Evolutionary conservation across 2,888 invertebrate genomes (phyloP).

Genomic region (Calliphora vomitoria): DNA sequence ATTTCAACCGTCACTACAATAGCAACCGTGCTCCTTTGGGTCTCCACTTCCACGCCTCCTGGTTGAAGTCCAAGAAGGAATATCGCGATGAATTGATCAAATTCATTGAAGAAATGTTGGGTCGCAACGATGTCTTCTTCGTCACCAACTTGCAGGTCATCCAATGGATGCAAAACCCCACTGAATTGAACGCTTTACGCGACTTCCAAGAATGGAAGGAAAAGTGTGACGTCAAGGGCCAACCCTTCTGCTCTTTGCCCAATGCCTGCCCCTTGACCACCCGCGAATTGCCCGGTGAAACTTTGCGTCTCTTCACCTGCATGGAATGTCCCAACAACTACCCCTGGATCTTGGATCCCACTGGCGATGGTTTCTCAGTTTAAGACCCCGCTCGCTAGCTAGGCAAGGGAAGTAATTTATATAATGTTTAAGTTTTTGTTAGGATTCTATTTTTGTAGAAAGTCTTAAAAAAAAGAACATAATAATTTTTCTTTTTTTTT

Average conservation of each 20-base stretch:
- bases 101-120: conserved; percentile 96
- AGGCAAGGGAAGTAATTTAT: conserved; percentile 69
- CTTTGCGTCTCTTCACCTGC: conserved; percentile 95
- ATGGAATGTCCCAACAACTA: conserved; percentile 98
- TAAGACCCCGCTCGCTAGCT: conserved; percentile 82
- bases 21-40: conserved; percentile 97
- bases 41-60: conserved; percentile 97
- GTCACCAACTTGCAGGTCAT: conserved; percentile 96
- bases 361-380: conserved; percentile 95
- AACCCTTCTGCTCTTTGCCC: conserved; percentile 95
- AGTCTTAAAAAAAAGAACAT: conserved; percentile 42
- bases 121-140: conserved; percentile 95
- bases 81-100: conserved; percentile 95
- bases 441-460: conserved; percentile 66
- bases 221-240: conserved; percentile 96
- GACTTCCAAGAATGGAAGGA: conserved; percentile 98
- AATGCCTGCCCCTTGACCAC: conserved; percentile 96
- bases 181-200: conserved; percentile 92
- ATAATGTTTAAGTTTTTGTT: conserved; percentile 74
- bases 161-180: conserved; percentile 98
- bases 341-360: conserved; percentile 97
- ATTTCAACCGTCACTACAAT: conserved; percentile 96
- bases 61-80: conserved; percentile 97
- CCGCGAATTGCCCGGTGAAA: conserved; percentile 95
- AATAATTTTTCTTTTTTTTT: conserved; percentile 69